phyloP scores from a whole-genome alignment of 2,113 vertebrate genomes.

The Actinemys pallida region DNA sequence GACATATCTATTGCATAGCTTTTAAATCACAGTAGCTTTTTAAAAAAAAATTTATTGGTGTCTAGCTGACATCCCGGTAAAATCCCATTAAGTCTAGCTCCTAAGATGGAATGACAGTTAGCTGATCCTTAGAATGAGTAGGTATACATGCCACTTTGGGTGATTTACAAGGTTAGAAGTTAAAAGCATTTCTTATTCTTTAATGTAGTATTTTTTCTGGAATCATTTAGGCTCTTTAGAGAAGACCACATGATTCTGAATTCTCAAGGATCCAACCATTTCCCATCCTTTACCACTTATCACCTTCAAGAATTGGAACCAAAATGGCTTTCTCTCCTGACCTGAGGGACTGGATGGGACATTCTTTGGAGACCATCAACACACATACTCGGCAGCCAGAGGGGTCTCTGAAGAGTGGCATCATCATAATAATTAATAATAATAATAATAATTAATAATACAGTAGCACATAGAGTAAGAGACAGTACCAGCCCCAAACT shows the following conservation, averaged over 20 bases:
- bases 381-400: not conserved
- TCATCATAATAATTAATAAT: not conserved
- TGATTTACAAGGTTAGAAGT: not conserved
- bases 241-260: not conserved
- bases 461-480: not conserved
- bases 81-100: not conserved
- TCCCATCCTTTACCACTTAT: not conserved
- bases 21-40: not conserved
- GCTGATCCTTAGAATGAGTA: not conserved
- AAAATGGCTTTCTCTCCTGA: not conserved
- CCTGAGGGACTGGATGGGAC: not conserved
- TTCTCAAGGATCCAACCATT: not conserved
- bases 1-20: not conserved
- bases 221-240: not conserved
- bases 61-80: not conserved
- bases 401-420: not conserved
- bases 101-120: not conserved
- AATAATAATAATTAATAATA: not conserved
- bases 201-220: not conserved
- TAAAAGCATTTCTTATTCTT: not conserved
- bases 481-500: not conserved
- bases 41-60: conserved; percentile 42
- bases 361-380: not conserved
- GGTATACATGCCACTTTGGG: not conserved
- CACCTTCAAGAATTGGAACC: not conserved